Conservation (phyloP, 2,113 vertebrate genomes). For the Osmerus mordax region DNA sequence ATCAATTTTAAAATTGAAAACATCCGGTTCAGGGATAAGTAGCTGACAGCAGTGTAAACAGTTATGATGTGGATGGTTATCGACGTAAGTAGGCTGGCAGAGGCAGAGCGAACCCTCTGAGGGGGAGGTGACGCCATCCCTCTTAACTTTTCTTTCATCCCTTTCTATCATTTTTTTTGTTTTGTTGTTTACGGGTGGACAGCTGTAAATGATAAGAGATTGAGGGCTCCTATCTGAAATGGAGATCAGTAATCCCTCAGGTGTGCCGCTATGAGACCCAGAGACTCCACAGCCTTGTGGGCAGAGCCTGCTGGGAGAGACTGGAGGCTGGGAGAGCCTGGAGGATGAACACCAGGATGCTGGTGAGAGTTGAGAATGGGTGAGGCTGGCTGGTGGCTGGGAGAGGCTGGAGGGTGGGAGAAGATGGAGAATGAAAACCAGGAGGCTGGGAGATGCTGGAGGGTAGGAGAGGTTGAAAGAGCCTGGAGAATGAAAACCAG, state of each 20-base stretch:
- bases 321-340: conserved; percentile 26
- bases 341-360: conserved; percentile 17
- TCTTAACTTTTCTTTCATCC: conserved; percentile 57
- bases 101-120: conserved; percentile 45
- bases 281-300: conserved; percentile 49
- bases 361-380: no score
- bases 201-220: conserved; percentile 79
- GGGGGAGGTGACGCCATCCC: conserved; percentile 49
- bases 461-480: no score
- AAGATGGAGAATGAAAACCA: no score
- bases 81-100: conserved; percentile 44
- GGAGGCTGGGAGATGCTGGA: no score
- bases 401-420: no score
- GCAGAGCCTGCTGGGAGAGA: conserved; percentile 23
- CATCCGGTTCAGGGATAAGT: conserved; percentile 57
- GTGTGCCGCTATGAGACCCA: conserved; percentile 67
- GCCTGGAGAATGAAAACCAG: no score
- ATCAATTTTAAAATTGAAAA: conserved; percentile 72
- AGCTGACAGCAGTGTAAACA: conserved; percentile 58
- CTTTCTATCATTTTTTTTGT: conserved; percentile 69
- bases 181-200: conserved; percentile 75
- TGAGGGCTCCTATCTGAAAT: conserved; percentile 74
- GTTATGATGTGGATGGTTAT: conserved; percentile 73
- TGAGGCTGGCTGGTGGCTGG: no score
- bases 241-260: conserved; percentile 75